Evolutionary conservation across 2,888 invertebrate genomes (phyloP).

Genomic region (Buathra laborator): DNA sequence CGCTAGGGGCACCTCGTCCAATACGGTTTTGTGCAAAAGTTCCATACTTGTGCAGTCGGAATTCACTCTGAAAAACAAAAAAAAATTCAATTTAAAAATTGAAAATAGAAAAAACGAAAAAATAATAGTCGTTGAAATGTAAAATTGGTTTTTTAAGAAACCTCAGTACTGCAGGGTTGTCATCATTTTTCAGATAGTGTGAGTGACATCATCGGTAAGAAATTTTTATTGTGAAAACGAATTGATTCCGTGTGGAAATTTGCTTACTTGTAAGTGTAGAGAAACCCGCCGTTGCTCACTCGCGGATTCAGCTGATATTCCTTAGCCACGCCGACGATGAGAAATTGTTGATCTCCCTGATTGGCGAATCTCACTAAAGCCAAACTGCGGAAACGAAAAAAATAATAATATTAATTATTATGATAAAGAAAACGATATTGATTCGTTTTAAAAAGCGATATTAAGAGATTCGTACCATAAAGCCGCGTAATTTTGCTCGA

Average conservation of each 20-base stretch:
- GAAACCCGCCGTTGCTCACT: constrained; percentile 92
- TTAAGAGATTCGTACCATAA: constrained; percentile 87
- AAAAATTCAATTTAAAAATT: background rate
- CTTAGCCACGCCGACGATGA: constrained; percentile 94
- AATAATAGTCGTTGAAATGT: background rate
- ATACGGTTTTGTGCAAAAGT: constrained; percentile 96
- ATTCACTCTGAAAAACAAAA: constrained; percentile 86
- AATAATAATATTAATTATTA: background rate
- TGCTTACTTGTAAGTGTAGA: constrained; percentile 93
- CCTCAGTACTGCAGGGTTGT: constrained; percentile 85
- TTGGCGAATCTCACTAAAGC: constrained; percentile 93
- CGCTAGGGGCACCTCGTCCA: constrained; percentile 96
- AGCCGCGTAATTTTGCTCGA: constrained; percentile 99
- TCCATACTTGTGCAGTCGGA: constrained; percentile 94
- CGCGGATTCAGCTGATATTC: constrained; percentile 96
- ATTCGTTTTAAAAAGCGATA: background rate
- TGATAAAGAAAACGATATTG: too few relatives aligned
- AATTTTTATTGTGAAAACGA: constrained; percentile 21
- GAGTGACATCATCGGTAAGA: constrained; percentile 80
- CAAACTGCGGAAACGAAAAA: constrained; percentile 85
- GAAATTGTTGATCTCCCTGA: constrained; percentile 88
- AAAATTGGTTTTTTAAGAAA: constrained; percentile 40
- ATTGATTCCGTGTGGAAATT: constrained; percentile 2
- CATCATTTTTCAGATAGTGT: constrained; percentile 81
- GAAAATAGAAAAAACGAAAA: background rate